Conservation (phyloP, 2,797 vertebrate genomes). For the Sebastes trivittatus region DNA sequence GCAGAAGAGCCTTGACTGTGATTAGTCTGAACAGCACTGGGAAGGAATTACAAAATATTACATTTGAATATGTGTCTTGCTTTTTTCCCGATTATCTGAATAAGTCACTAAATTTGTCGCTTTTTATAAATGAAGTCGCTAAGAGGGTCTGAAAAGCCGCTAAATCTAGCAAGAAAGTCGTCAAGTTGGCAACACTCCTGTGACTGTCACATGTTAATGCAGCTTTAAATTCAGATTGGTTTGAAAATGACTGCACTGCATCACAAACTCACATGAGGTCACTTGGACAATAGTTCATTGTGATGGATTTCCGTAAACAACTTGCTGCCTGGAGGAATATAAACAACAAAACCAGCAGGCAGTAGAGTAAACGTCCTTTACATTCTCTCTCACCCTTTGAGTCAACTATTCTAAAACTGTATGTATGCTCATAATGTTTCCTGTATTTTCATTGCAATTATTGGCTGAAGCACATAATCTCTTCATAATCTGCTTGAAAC, state of each 20-base stretch:
- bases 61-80: too few relatives aligned
- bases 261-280: background rate
- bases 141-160: too few relatives aligned
- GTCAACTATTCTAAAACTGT: background rate
- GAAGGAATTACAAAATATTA: too few relatives aligned
- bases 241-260: too few relatives aligned
- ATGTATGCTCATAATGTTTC: background rate
- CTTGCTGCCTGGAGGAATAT: background rate
- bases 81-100: too few relatives aligned
- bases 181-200: too few relatives aligned
- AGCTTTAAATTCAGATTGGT: too few relatives aligned
- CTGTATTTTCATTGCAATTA: background rate
- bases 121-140: too few relatives aligned
- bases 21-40: too few relatives aligned
- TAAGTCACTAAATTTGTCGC: too few relatives aligned
- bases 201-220: too few relatives aligned
- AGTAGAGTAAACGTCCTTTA: background rate
- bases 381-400: background rate
- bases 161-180: too few relatives aligned
- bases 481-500: slow-evolving; percentile 14
- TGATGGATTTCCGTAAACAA: background rate
- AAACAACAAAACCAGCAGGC: background rate
- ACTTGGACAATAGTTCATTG: background rate
- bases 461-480: background rate
- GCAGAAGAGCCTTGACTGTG: background rate